Evolutionary conservation across 2,113 vertebrate species (phyloP).

Genomic region (Forbesichthys agassizii): DNA sequence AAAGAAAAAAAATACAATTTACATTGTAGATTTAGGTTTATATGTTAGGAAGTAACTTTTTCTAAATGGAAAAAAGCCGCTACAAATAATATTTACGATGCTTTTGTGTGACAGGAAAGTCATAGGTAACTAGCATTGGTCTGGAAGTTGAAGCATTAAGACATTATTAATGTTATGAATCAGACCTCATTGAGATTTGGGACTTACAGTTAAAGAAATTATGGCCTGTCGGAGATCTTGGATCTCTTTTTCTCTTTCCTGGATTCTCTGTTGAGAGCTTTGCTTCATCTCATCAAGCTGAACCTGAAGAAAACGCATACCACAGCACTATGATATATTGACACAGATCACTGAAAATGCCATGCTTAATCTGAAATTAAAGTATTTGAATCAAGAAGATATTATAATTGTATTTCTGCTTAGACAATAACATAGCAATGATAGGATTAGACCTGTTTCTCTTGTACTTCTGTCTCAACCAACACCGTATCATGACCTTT

Average conservation of each 20-base stretch:
- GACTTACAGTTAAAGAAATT: constrained; percentile 67
- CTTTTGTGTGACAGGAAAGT: no score
- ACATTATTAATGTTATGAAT: not conserved
- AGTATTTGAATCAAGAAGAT: not conserved
- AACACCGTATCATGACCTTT: constrained; percentile 77
- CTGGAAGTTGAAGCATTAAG: no score
- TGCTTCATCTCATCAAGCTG: constrained; percentile 64
- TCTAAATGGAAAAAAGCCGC: no score
- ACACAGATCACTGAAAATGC: not conserved
- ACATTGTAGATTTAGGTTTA: no score
- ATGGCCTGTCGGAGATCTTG: constrained; percentile 73
- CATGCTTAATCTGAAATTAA: not conserved
- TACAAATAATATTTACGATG: no score
- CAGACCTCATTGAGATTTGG: not conserved
- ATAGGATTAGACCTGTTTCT: constrained; percentile 66
- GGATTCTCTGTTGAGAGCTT: constrained; percentile 61
- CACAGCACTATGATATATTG: no score
- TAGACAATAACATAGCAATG: not conserved
- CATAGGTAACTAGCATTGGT: no score
- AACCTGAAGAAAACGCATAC: constrained; percentile 44
- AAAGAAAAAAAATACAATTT: no score
- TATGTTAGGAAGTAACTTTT: no score
- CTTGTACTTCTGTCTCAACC: constrained; percentile 55
- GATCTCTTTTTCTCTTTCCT: constrained; percentile 67
- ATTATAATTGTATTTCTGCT: not conserved